A percentile compares a stretch with the other conserved stretches of the same genome.
Conservation (phyloP, 2,888 invertebrate species). For the Panorpa germanica region DNA sequence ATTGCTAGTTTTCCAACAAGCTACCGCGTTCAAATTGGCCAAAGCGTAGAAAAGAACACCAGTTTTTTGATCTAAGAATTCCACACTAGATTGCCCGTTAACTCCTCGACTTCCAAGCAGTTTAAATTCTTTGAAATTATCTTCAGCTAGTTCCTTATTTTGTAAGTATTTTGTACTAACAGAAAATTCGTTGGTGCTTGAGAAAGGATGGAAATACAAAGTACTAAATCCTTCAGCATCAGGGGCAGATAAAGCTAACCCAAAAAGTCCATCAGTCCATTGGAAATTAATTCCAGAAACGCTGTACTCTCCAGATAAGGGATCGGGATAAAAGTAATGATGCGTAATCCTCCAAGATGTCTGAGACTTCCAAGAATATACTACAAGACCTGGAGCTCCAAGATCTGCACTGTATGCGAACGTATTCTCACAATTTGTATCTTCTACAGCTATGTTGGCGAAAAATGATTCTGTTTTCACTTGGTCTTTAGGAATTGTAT, state of each 20-base stretch:
- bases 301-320: conserved; percentile 50
- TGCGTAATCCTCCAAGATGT: conserved; percentile 58
- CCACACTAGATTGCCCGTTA: conserved; percentile 52
- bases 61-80: conserved; percentile 48
- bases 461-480: conserved; percentile 48
- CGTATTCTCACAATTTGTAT: conserved; percentile 47
- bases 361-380: conserved; percentile 53
- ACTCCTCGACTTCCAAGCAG: conserved; percentile 47
- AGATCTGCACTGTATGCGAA: conserved; percentile 56
- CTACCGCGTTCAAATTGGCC: conserved; percentile 55
- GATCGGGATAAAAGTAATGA: conserved; percentile 50
- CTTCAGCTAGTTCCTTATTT: conserved; percentile 32
- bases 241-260: conserved; percentile 45
- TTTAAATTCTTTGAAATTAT: conserved; percentile 43
- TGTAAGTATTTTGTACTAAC: conserved; percentile 49
- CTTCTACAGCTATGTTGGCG: conserved; percentile 61
- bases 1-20: conserved; percentile 57
- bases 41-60: conserved; percentile 57
- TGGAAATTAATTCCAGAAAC: conserved; percentile 49
- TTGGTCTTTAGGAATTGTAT: conserved; percentile 40
- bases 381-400: conserved; percentile 47
- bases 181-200: conserved; percentile 55
- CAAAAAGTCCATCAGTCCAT: conserved; percentile 64
- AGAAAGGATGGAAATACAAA: conserved; percentile 62
- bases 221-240: conserved; percentile 45